Evolutionary conservation across 2,888 invertebrate genomes (phyloP).

Genomic region (Drosophila glabriapex): DNA sequence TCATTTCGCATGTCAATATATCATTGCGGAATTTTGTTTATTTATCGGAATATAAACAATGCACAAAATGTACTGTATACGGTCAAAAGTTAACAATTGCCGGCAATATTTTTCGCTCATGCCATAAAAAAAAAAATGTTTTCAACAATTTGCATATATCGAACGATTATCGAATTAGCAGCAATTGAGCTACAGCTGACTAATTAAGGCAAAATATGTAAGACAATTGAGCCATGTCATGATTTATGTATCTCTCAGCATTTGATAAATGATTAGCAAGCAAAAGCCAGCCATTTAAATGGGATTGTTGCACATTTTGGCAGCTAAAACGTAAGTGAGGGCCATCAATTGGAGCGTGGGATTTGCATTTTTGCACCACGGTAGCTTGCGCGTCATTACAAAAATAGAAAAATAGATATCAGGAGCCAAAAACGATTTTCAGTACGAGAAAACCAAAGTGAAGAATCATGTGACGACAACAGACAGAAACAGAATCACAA

Average conservation of each 20-base stretch:
- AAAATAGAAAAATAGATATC: slow-evolving; percentile 47
- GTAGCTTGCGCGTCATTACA: slow-evolving; percentile 65
- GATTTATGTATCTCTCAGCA: slow-evolving; percentile 62
- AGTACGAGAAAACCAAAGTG: slow-evolving; percentile 38
- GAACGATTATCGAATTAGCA: slow-evolving; percentile 55
- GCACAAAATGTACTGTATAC: slow-evolving; percentile 38
- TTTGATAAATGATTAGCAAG: slow-evolving; percentile 64
- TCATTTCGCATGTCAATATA: slow-evolving; percentile 27
- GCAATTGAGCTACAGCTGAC: slow-evolving; percentile 46
- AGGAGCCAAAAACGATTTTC: slow-evolving; percentile 23
- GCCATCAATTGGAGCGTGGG: slow-evolving; percentile 67
- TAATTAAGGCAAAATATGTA: slow-evolving; percentile 51
- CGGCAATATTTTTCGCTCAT: slow-evolving; percentile 18
- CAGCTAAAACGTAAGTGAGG: slow-evolving; percentile 34
- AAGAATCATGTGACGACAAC: slow-evolving; percentile 73
- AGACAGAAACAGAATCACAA: slow-evolving; percentile 51
- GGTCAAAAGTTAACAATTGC: slow-evolving; percentile 49
- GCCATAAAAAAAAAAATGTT: slow-evolving; percentile 27
- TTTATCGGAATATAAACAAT: slow-evolving; percentile 38
- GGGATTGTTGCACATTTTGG: slow-evolving; percentile 59
- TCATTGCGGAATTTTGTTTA: slow-evolving; percentile 36
- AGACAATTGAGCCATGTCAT: slow-evolving; percentile 66
- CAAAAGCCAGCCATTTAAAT: slow-evolving; percentile 15
- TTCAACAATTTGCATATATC: slow-evolving; percentile 46
- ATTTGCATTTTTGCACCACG: slow-evolving; percentile 58